Conservation (phyloP, 2,888 invertebrate species). For the Herminia tarsipennalis region DNA sequence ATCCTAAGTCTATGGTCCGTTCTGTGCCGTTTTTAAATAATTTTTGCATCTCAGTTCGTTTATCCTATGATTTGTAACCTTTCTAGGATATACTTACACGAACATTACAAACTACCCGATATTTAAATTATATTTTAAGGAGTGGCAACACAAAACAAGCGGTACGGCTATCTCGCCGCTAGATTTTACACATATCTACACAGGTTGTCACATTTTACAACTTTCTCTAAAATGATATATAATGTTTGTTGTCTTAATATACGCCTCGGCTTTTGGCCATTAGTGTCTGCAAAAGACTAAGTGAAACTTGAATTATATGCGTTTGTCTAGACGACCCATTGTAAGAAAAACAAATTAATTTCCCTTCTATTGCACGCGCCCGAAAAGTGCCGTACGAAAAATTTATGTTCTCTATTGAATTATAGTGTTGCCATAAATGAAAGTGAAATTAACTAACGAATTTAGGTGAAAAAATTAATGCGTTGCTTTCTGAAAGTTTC, state of each 20-base stretch:
- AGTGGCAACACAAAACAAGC: too few species aligned
- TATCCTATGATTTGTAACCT: too few species aligned
- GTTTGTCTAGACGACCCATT: constrained; percentile 83
- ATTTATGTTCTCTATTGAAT: constrained; percentile 80
- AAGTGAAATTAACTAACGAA: constrained; percentile 65
- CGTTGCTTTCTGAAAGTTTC: constrained; percentile 12
- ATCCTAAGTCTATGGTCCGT: too few species aligned
- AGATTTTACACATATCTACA: neutral
- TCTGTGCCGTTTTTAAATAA: too few species aligned
- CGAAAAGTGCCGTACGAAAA: constrained; percentile 71
- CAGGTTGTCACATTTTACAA: constrained; percentile 12
- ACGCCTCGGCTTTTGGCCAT: constrained; percentile 67
- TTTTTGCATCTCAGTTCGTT: too few species aligned
- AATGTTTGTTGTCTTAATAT: constrained; percentile 57
- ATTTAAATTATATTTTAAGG: too few species aligned
- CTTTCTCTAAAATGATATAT: constrained; percentile 57
- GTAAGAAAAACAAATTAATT: constrained; percentile 85
- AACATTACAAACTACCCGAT: too few species aligned
- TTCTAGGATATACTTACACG: too few species aligned
- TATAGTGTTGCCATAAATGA: constrained; percentile 65
- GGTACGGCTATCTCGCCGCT: too few species aligned
- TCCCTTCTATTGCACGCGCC: constrained; percentile 71
- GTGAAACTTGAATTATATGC: constrained; percentile 82
- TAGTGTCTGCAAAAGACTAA: constrained; percentile 75
- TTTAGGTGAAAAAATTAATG: constrained; percentile 40